Evolutionary conservation across 2,797 vertebrate genomes (phyloP).

Genomic region (Hipposideros larvatus): DNA sequence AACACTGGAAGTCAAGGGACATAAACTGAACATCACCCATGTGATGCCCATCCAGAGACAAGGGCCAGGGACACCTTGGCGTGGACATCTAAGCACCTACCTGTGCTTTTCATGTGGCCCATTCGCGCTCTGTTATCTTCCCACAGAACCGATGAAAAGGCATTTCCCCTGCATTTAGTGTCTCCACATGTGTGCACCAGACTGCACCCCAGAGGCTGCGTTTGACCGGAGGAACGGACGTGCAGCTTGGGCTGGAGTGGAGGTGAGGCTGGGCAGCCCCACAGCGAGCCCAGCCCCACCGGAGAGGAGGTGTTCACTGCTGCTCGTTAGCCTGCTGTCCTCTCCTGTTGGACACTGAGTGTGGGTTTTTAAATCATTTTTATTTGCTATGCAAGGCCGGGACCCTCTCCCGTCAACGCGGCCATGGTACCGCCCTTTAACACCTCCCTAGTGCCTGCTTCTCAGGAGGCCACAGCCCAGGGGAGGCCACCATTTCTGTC

Average conservation of each 20-base stretch:
- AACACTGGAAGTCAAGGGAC: rapidly evolving
- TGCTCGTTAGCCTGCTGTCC: rapidly evolving
- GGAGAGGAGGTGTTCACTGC: rapidly evolving
- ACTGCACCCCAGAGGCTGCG: rapidly evolving
- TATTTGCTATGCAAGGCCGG: neutral
- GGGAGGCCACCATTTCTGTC: neutral
- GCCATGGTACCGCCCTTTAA: rapidly evolving
- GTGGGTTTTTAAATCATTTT: neutral
- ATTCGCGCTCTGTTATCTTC: rapidly evolving
- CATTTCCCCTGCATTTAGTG: rapidly evolving
- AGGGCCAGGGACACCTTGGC: rapidly evolving
- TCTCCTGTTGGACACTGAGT: rapidly evolving
- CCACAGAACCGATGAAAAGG: rapidly evolving
- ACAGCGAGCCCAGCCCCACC: too few relatives aligned
- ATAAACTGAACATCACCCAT: rapidly evolving
- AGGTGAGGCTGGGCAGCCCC: too few relatives aligned
- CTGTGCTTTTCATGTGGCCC: rapidly evolving
- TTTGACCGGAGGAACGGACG: rapidly evolving
- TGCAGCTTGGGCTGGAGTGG: rapidly evolving
- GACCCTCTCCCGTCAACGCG: rapidly evolving
- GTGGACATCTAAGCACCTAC: rapidly evolving
- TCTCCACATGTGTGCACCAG: rapidly evolving
- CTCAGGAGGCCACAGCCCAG: neutral
- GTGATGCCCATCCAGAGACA: rapidly evolving
- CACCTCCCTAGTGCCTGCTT: rapidly evolving